Evolutionary conservation across 2,888 invertebrate species (phyloP).

Genomic region (Allophyes oxyacanthae): DNA sequence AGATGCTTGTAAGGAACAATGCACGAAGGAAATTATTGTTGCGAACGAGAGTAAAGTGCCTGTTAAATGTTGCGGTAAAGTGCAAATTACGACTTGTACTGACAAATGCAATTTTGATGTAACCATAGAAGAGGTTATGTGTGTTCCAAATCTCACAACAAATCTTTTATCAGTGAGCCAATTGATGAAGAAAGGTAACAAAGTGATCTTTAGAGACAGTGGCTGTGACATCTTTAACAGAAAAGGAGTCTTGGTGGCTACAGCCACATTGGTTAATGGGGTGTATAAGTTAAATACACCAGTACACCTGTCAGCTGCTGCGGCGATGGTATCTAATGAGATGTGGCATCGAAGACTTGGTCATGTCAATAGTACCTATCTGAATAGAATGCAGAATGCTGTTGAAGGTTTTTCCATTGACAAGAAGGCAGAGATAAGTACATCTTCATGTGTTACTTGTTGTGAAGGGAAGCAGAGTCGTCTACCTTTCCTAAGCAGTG

Average conservation of each 20-base stretch:
- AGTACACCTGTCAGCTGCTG: not conserved
- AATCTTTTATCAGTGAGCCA: too few relatives aligned
- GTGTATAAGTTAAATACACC: too few relatives aligned
- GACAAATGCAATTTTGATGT: constrained; percentile 29
- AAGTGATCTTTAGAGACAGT: too few relatives aligned
- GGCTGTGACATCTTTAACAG: too few relatives aligned
- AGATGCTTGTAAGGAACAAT: constrained; percentile 3
- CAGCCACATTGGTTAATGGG: too few relatives aligned
- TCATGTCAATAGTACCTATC: constrained; percentile 1
- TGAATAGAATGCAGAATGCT: constrained; percentile 3
- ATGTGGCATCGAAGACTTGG: constrained; percentile 12
- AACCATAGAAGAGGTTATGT: constrained; percentile 39
- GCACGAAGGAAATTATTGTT: constrained; percentile 35
- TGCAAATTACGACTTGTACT: constrained; percentile 27
- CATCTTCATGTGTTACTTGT: constrained; percentile 33
- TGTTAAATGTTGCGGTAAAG: constrained; percentile 42
- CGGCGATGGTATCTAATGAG: not conserved
- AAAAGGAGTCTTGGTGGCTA: too few relatives aligned
- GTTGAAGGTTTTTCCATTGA: constrained; percentile 5
- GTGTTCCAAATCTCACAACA: constrained; percentile 46
- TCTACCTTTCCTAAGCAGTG: constrained; percentile 35
- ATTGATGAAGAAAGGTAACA: too few relatives aligned
- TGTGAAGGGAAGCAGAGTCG: constrained; percentile 49
- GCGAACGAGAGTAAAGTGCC: constrained; percentile 37
- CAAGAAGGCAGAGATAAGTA: constrained; percentile 5